Percentiles rank a stretch among this genome's conserved stretches.
phyloP scores from a whole-genome alignment of 2,888 invertebrate species.

The Perizoma affinitatum region DNA sequence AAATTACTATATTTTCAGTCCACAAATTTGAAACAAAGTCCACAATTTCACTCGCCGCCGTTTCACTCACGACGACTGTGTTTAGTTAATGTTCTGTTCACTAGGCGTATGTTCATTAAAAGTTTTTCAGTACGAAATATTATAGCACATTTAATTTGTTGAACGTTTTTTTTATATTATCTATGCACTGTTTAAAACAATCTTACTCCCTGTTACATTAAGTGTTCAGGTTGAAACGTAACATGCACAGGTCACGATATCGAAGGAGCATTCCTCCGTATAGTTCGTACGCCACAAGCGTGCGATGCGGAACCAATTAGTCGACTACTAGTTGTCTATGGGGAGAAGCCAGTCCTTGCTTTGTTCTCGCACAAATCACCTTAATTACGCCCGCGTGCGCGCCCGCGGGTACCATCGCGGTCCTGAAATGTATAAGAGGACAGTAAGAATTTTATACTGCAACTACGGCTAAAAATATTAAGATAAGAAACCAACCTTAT shows the following conservation, averaged over 20 bases:
- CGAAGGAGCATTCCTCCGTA: constrained; percentile 42
- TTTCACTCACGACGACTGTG: constrained; percentile 61
- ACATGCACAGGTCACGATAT: constrained; percentile 60
- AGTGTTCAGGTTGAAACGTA: constrained; percentile 75
- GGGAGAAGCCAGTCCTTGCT: constrained; percentile 81
- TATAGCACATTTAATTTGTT: constrained; percentile 82
- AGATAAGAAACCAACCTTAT: constrained; percentile 53
- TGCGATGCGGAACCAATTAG: constrained; percentile 76
- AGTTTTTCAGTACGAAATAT: constrained; percentile 80
- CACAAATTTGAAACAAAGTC: constrained; percentile 83
- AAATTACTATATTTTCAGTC: constrained; percentile 81
- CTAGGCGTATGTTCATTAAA: constrained; percentile 78
- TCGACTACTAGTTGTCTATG: constrained; percentile 81
- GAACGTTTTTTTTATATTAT: constrained; percentile 72
- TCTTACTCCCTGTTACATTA: constrained; percentile 76
- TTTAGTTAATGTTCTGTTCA: constrained; percentile 78
- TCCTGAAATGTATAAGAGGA: constrained; percentile 61
- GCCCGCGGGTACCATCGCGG: constrained; percentile 77
- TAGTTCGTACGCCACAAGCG: constrained; percentile 48
- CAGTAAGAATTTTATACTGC: constrained; percentile 13
- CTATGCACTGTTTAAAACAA: constrained; percentile 83
- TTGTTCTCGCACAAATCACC: constrained; percentile 60
- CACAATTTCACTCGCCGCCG: constrained; percentile 75
- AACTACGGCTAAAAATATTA: constrained; percentile 17
- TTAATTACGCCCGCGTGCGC: constrained; percentile 78